phyloP scores from a whole-genome alignment of 2,797 vertebrate genomes.

The Apodemus agrarius region DNA sequence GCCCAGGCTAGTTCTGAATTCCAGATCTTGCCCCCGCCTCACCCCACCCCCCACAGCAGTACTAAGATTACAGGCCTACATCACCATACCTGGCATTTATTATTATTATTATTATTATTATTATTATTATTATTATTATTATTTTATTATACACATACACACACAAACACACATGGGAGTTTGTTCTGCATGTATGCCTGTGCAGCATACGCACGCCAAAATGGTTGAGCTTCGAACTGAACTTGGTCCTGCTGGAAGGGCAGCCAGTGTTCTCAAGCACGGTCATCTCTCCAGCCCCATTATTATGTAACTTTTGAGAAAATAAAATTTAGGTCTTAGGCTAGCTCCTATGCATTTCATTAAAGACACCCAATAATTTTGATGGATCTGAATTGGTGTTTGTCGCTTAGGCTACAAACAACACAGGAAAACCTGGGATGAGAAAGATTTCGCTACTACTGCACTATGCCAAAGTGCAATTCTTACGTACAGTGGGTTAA shows the following conservation, averaged over 20 bases:
- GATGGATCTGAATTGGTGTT: background rate
- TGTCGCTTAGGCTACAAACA: background rate
- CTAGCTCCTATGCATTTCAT: background rate
- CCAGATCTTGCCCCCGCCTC: no score
- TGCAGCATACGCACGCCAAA: background rate
- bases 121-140: background rate
- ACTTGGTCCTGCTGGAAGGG: no score
- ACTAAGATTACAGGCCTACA: background rate
- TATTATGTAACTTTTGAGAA: background rate
- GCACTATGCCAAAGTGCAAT: background rate
- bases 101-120: background rate
- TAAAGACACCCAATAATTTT: conserved; percentile 5
- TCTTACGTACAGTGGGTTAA: background rate
- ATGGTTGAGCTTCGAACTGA: background rate
- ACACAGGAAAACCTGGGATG: background rate
- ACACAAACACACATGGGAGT: no score
- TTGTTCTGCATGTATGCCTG: background rate
- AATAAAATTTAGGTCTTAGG: background rate
- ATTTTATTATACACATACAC: no score
- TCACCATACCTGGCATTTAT: background rate
- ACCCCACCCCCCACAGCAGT: background rate
- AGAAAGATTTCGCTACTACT: background rate
- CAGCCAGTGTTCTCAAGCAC: background rate
- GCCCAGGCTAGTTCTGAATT: background rate
- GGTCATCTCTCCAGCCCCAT: background rate